phyloP scores from a whole-genome alignment of 2,797 vertebrate species.

The Sardinella longiceps region DNA sequence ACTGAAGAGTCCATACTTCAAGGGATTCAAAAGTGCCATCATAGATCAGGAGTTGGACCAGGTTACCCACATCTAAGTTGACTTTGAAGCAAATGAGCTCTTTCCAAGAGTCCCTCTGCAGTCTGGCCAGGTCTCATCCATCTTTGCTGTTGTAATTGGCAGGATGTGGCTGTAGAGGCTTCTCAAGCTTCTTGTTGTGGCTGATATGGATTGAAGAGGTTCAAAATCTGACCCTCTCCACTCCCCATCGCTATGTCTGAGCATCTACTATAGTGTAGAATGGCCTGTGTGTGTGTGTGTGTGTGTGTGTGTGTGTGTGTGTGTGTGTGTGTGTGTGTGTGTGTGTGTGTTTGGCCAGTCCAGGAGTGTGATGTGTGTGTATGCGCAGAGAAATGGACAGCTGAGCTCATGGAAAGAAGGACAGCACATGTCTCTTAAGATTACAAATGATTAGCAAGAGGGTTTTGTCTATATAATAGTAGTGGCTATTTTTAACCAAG shows the following conservation, averaged over 20 bases:
- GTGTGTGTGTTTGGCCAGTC: background rate
- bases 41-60: background rate
- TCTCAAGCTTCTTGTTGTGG: constrained; percentile 28
- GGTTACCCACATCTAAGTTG: background rate
- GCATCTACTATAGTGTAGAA: background rate
- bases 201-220: constrained; percentile 38
- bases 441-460: background rate
- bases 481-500: background rate
- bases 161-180: constrained; percentile 1
- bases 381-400: background rate
- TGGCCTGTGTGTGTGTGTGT: background rate
- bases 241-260: constrained; percentile 4
- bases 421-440: constrained; percentile 2
- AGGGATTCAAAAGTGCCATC: background rate
- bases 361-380: background rate
- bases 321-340: background rate
- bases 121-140: background rate
- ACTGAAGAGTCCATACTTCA: background rate
- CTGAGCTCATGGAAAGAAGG: constrained; percentile 16
- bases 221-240: constrained; percentile 26
- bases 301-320: background rate
- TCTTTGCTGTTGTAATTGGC: background rate
- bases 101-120: background rate
- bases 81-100: background rate
- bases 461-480: background rate